Conservation (phyloP, 2,888 invertebrate genomes). For the Cheilosia vernalis region DNA sequence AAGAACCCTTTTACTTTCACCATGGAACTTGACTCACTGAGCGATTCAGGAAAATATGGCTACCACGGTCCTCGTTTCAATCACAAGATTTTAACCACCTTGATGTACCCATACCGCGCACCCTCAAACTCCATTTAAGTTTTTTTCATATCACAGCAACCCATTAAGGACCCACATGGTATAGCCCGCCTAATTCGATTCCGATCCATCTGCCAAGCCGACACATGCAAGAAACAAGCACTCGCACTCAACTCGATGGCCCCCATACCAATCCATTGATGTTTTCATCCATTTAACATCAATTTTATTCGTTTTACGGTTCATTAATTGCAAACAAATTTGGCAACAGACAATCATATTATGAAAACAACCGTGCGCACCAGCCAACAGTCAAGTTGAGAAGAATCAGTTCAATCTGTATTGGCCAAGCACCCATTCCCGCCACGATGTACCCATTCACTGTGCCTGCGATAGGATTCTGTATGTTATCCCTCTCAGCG, state of each 20-base stretch:
- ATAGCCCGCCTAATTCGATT: background rate
- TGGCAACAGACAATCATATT: conserved; percentile 70
- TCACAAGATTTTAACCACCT: background rate
- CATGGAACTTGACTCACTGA: too few species aligned
- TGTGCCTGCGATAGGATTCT: background rate
- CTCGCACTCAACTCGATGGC: background rate
- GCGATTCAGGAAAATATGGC: too few species aligned
- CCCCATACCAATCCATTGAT: conserved; percentile 53
- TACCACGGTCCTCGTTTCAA: background rate
- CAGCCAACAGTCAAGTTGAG: conserved; percentile 4
- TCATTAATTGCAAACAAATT: conserved; percentile 73
- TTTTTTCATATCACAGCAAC: background rate
- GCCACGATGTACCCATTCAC: background rate
- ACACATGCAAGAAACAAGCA: too few species aligned
- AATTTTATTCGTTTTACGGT: conserved; percentile 73
- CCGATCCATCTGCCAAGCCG: background rate
- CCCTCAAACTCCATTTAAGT: background rate
- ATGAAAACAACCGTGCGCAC: conserved; percentile 46
- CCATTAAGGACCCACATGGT: conserved; percentile 19
- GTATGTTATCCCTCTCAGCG: conserved; percentile 19
- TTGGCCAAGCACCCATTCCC: background rate
- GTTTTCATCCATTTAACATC: conserved; percentile 68
- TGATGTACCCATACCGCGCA: background rate
- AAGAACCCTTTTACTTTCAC: too few species aligned
- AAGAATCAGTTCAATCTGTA: conserved; percentile 63